Percentiles rank a stretch among this genome's conserved stretches.
These are phyloP conservation scores for Micropoecilia bifurca DNA, from an alignment of 2,797 vertebrate genomes.

Conservation along the genomic window DNA sequence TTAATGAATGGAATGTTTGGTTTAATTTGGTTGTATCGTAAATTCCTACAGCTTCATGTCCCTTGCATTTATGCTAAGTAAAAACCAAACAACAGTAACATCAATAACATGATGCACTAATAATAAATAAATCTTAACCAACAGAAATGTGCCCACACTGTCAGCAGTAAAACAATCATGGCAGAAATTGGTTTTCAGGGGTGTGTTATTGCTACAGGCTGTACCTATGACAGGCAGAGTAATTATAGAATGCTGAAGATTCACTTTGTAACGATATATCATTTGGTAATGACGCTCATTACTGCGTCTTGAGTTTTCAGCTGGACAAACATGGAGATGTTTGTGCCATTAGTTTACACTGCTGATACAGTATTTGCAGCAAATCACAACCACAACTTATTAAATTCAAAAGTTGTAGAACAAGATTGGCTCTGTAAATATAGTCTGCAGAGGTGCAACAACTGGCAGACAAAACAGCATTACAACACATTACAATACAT, in stretches of 20 bases:
- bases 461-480: constrained; percentile 33
- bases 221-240: not conserved
- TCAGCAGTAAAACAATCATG: constrained; percentile 43
- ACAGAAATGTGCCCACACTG: constrained; percentile 21
- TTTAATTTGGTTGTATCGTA: too few relatives aligned
- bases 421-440: constrained; percentile 9
- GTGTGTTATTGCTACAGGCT: not conserved
- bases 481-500: too few relatives aligned
- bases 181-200: not conserved
- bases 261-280: constrained; percentile 9
- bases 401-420: not conserved
- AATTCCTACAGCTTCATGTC: too few relatives aligned
- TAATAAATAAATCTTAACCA: not conserved
- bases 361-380: not conserved
- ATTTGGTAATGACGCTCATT: constrained; percentile 15
- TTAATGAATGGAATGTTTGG: not conserved
- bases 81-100: too few relatives aligned
- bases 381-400: not conserved
- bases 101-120: not conserved
- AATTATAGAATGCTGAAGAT: constrained; percentile 45
- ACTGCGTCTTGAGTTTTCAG: constrained; percentile 8
- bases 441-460: constrained; percentile 28
- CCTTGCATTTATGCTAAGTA: too few relatives aligned
- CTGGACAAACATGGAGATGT: constrained; percentile 6
- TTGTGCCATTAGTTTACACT: not conserved